phyloP scores from a whole-genome alignment of 2,797 vertebrate genomes.

The Artibeus jamaicensis region DNA sequence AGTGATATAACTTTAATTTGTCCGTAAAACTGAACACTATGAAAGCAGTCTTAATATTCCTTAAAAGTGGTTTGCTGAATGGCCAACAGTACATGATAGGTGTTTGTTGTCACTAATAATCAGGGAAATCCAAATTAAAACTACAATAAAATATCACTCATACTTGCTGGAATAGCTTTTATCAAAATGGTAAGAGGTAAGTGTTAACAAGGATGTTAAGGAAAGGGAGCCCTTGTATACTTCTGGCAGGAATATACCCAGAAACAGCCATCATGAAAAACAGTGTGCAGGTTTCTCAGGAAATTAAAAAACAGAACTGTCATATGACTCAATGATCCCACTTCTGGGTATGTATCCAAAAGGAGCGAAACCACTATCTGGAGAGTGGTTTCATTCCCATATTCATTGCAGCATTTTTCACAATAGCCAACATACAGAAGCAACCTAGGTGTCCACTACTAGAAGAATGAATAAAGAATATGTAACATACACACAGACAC shows the following conservation, averaged over 20 bases:
- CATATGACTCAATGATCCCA: background rate
- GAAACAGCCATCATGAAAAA: background rate
- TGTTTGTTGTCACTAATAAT: background rate
- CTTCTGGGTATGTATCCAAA: background rate
- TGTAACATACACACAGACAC: background rate
- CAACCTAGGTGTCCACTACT: background rate
- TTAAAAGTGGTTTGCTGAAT: background rate
- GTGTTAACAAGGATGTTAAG: background rate
- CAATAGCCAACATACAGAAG: background rate
- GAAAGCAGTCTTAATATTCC: background rate
- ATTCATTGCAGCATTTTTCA: background rate
- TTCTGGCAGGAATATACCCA: background rate
- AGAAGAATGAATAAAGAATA: background rate
- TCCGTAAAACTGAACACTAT: background rate
- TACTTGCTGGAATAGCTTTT: background rate
- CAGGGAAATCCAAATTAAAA: background rate
- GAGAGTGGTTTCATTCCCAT: background rate
- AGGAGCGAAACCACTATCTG: background rate
- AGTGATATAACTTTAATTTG: background rate
- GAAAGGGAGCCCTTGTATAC: background rate
- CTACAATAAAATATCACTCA: background rate
- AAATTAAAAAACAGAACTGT: background rate
- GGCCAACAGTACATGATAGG: background rate
- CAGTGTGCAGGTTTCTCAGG: background rate
- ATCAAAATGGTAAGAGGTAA: background rate